Base-by-base conservation (phyloP, 2,888 invertebrate genomes). In the Coenonympha glycerion region DNA sequence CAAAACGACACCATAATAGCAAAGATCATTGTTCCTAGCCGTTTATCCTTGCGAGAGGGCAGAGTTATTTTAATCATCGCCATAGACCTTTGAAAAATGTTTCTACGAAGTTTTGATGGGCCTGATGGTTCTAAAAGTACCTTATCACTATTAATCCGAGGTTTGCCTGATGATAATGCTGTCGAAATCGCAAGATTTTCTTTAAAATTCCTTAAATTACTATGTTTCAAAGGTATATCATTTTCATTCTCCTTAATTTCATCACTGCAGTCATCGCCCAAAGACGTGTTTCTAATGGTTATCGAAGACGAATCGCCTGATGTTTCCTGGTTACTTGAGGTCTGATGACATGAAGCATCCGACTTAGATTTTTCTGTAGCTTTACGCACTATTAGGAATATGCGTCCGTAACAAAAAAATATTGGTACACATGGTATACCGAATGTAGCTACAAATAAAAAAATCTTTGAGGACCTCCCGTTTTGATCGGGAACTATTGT, bases 1-100 rank as follows among this genome's bases (percentile, higher is more conserved):
- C 95, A 90, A 68, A 97, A 97, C 18, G 96, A 93, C 22, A 95
- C 85, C 77, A 97, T 96, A 61, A 97, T 97, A 11, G 94, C 95
- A 46, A 96, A 86, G 24, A 97, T 96, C 97, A 97, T 96, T 53
- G 93, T 93, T 16, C 94, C 78, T 6, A 94, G 78, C 51, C 92
- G 91, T 55, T 90, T 90, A 71, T 94, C 94, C 68, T 94, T 94
- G 36, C 90, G 87, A 1, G 92, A 92, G 82, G 94, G 92, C 48
- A 92, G 89, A 0, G 91, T 91, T 0, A 91, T 89, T 61, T 88
- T 89, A 0, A 68, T 58, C 6, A 76, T 65, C 1, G 71, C 69
- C 30, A 78, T 75, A 0, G 78, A 76, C 46, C 73, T 72, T 42
- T 73, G 68, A 24, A 81, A 68, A 0, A 75, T 76, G 2, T 79